A percentile compares a stretch with the other conserved stretches of the same genome.
Conservation (phyloP, 2,888 invertebrate genomes). For the Ceraclea dissimilis region DNA sequence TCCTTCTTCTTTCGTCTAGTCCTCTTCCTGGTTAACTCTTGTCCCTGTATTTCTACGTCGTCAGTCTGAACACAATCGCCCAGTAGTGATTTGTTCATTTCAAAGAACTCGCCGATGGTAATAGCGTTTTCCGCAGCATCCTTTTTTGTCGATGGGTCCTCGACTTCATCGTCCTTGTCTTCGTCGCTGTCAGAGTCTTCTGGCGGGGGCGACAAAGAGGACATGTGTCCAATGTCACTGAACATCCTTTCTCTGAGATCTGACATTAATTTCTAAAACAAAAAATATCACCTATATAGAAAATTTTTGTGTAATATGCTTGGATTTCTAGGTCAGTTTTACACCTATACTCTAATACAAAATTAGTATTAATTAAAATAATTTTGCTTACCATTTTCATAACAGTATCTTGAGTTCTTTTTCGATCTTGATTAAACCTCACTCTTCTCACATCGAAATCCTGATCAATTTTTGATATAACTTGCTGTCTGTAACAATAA, state of each 20-base stretch:
- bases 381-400: not conserved
- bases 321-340: not conserved
- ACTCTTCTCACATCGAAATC: constrained; percentile 46
- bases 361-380: no score
- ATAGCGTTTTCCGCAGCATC: not conserved
- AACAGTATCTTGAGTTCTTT: not conserved
- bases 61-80: not conserved
- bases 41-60: not conserved
- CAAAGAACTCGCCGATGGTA: not conserved
- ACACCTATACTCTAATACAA: no score
- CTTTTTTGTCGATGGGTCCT: not conserved
- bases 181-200: not conserved
- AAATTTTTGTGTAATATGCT: not conserved
- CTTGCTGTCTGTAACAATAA: constrained; percentile 35
- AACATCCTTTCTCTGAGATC: not conserved
- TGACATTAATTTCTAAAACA: not conserved
- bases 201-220: not conserved
- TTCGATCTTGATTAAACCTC: not conserved
- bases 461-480: constrained; percentile 43
- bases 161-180: not conserved
- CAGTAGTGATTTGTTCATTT: not conserved
- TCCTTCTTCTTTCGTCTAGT: no score
- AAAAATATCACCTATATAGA: not conserved
- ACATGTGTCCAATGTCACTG: not conserved
- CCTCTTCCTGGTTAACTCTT: not conserved